Evolutionary conservation across 2,888 invertebrate genomes (phyloP).

Genomic region (Carterocephalus palaemon): DNA sequence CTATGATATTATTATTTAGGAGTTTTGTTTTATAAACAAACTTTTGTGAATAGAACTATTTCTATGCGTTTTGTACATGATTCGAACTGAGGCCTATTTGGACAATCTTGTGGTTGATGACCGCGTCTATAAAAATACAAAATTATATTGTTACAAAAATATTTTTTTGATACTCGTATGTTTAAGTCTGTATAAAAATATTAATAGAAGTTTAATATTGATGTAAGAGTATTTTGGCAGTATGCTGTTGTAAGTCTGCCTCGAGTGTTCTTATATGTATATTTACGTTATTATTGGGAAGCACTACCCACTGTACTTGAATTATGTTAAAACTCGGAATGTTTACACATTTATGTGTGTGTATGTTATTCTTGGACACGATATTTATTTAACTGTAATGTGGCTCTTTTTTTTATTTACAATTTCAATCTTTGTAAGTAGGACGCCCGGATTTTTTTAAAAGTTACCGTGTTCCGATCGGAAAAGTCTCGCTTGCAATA

Average conservation of each 20-base stretch:
- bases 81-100: conserved; percentile 45
- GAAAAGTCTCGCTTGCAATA: no score
- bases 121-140: conserved; percentile 29
- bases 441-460: no score
- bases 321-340: no score
- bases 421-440: no score
- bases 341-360: no score
- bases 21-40: conserved; percentile 15
- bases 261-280: conserved; percentile 10
- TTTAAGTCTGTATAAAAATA: conserved; percentile 16
- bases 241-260: conserved; percentile 14
- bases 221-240: conserved; percentile 12
- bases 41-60: conserved; percentile 32
- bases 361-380: no score
- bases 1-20: conserved; percentile 23
- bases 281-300: conserved; percentile 7
- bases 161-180: conserved; percentile 32
- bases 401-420: no score
- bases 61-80: conserved; percentile 38
- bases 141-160: conserved; percentile 30
- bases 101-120: conserved; percentile 28
- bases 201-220: conserved; percentile 4
- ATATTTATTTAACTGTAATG: no score
- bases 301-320: no score
- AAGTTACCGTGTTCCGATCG: no score